Base-by-base conservation (phyloP, 1,140 invertebrate species). In the Goniozus legneri region DNA sequence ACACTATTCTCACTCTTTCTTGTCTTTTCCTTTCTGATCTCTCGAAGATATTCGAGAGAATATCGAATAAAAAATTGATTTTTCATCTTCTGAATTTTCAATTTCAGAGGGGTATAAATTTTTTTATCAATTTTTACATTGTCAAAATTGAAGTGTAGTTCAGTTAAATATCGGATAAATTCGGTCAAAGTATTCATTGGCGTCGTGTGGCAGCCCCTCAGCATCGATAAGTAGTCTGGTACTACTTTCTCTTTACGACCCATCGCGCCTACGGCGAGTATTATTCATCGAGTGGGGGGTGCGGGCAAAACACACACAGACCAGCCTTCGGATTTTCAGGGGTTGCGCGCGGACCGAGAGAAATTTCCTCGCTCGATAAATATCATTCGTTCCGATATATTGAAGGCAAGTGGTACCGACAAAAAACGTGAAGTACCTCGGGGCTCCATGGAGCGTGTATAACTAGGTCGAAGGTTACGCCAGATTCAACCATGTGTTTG, bases 341-440 rank as follows among this genome's bases (percentile, higher is more conserved):
- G 64, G 65, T 64, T 66, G 62, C 57, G 49, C n/a, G n/a, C n/a
- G n/a, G n/a, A n/a, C n/a, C n/a, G n/a, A n/a, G n/a, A n/a, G n/a
- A n/a, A 63, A 74, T 72, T 74, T 68, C 49, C 62, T 61, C 62
- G 69, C 56, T 64, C 71, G 54, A 74, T 74, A 74, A 74, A 74
- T 74, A 71, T 71, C 58, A 74, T 74, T 74, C 69, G 69, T 74
- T 74, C 69, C 69, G 66, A 70, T 72, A 74, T 69, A 72, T 63
- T n/a, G n/a, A n/a, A n/a, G n/a, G n/a, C n/a, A n/a, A n/a, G n/a
- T n/a, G n/a, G n/a, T n/a, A n/a, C n/a, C n/a, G n/a, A n/a, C n/a
- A n/a, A n/a, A n/a, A 62, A 71, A 54, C 50, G 50, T 46, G 50
- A 62, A 62, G 58, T 46, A 54, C 44, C 60, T 47, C 47, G 44